A percentile compares a stretch with the other conserved stretches of the same genome.
Evolutionary conservation across 2,888 invertebrate genomes (phyloP).

Genomic region (Gymnosoma rotundatum): DNA sequence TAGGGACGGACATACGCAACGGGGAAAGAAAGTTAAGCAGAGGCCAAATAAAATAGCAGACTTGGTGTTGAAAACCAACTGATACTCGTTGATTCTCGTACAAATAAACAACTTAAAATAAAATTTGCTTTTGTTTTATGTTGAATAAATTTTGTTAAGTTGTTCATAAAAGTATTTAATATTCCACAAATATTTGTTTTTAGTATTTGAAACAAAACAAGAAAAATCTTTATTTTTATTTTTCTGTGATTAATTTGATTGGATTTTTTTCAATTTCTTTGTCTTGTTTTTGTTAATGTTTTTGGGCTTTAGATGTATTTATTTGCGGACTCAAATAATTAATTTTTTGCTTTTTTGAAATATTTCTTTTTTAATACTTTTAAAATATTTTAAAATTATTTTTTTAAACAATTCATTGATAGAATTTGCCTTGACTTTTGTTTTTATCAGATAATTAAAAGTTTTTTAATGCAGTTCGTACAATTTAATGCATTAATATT

Average conservation of each 20-base stretch:
- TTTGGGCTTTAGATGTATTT: background rate
- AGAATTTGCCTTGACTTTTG: too few species aligned
- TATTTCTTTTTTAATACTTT: too few species aligned
- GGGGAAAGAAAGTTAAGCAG: background rate
- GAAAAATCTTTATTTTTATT: conserved; percentile 13
- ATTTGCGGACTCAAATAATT: too few species aligned
- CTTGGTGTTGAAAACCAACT: conserved; percentile 52
- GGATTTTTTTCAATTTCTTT: conserved; percentile 60
- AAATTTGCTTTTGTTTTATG: conserved; percentile 50
- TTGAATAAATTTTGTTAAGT: conserved; percentile 55
- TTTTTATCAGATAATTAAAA: too few species aligned
- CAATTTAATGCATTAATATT: too few species aligned
- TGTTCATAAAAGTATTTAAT: conserved; percentile 60
- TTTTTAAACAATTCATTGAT: too few species aligned
- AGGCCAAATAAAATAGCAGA: conserved; percentile 14
- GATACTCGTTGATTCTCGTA: conserved; percentile 19
- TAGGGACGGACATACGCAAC: background rate
- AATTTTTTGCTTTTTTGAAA: too few species aligned
- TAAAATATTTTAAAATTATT: too few species aligned
- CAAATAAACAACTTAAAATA: conserved; percentile 17
- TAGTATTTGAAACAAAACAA: conserved; percentile 40
- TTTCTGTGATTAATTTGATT: conserved; percentile 68
- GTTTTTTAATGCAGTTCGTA: too few species aligned
- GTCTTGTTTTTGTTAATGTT: conserved; percentile 59
- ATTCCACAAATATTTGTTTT: conserved; percentile 70